Conservation (phyloP, 2,113 vertebrate genomes). For the Fukomys damarensis region DNA sequence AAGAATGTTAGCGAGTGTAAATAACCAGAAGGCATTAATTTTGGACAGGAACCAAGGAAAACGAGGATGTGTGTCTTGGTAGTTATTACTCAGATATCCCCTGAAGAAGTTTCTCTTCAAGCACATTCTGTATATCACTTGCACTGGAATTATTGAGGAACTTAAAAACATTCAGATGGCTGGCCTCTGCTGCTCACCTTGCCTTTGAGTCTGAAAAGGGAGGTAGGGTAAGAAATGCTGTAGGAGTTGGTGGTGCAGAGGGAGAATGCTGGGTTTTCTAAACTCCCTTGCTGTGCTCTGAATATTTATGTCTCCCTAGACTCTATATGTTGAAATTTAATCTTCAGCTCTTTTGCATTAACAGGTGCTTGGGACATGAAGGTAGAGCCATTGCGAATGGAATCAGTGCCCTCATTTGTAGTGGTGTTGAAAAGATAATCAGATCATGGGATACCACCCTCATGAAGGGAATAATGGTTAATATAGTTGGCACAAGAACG, state of each 20-base stretch:
- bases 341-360: background rate
- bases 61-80: background rate
- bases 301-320: background rate
- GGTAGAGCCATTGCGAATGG: background rate
- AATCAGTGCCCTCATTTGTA: background rate
- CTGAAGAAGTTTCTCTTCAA: background rate
- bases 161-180: background rate
- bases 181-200: background rate
- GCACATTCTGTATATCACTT: background rate
- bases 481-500: background rate
- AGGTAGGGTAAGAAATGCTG: background rate
- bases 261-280: background rate
- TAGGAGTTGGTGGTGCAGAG: background rate
- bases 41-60: background rate
- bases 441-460: background rate
- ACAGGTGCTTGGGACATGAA: background rate
- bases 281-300: background rate
- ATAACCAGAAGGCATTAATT: background rate
- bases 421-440: background rate
- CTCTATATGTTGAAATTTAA: background rate
- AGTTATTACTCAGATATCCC: background rate
- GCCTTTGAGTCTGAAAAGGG: background rate
- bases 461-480: background rate
- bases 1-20: background rate
- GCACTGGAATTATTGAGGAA: background rate